Conservation (phyloP, 1,140 invertebrate genomes). For the Adelges cooleyi region DNA sequence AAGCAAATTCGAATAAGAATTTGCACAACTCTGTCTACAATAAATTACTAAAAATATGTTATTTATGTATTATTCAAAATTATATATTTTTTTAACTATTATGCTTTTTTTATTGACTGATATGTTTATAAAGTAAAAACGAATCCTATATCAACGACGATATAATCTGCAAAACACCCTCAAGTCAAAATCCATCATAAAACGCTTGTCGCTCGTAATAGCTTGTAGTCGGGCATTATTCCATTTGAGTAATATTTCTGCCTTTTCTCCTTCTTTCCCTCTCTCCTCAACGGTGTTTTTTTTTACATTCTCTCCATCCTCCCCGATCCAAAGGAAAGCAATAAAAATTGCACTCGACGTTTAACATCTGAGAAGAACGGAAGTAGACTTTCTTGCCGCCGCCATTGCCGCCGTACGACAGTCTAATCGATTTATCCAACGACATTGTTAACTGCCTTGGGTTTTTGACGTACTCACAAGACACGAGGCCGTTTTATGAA, state of each 20-base stretch:
- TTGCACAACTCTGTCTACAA: too few species aligned
- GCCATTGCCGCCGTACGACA: not conserved
- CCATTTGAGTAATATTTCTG: slow-evolving; percentile 11
- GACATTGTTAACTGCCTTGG: too few species aligned
- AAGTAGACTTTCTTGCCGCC: not conserved
- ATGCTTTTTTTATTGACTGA: too few species aligned
- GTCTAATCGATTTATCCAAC: slow-evolving; percentile 16
- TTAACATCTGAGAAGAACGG: not conserved
- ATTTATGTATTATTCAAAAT: too few species aligned
- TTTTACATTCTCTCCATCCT: not conserved
- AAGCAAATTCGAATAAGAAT: too few species aligned
- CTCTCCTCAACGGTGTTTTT: not conserved
- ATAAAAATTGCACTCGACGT: slow-evolving; percentile 21
- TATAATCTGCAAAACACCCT: not conserved
- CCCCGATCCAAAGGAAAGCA: not conserved
- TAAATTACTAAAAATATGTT: too few species aligned
- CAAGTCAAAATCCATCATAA: not conserved
- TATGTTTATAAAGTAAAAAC: too few species aligned
- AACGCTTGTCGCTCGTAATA: not conserved
- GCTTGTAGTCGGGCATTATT: slow-evolving; percentile 1
- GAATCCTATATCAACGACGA: too few species aligned
- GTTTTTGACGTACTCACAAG: too few species aligned
- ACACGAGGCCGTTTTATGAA: too few species aligned
- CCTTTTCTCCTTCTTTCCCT: not conserved
- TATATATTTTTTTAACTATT: too few species aligned